Evolutionary conservation across 2,888 invertebrate species (phyloP).

Genomic region (Nowickia ferox): DNA sequence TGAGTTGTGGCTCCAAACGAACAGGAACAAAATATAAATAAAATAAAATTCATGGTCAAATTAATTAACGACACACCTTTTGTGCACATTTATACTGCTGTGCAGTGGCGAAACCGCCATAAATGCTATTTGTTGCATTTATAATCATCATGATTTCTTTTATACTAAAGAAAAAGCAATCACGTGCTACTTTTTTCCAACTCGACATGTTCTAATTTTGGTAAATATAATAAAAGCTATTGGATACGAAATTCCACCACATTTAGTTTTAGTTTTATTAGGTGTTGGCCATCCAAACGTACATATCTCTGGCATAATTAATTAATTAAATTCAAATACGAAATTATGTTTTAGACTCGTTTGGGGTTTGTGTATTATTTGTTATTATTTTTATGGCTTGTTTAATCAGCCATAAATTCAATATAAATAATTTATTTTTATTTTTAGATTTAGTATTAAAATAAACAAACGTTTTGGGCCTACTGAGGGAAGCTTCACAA

Average conservation of each 20-base stretch:
- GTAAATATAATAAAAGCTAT: constrained; percentile 9
- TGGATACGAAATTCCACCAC: not conserved
- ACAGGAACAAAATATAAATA: not conserved
- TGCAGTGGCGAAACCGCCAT: not conserved
- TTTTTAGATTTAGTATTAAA: constrained; percentile 11
- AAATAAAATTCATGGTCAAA: constrained; percentile 50
- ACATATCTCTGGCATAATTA: constrained; percentile 34
- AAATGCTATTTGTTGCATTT: constrained; percentile 2
- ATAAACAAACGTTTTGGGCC: not conserved
- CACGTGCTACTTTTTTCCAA: constrained; percentile 12
- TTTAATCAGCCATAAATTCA: constrained; percentile 56
- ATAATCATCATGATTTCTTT: not conserved
- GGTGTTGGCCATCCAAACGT: constrained; percentile 12
- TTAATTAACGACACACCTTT: constrained; percentile 47
- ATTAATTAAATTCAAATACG: constrained; percentile 26
- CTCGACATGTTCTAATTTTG: constrained; percentile 16
- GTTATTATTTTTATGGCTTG: constrained; percentile 7
- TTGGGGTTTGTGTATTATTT: constrained; percentile 4
- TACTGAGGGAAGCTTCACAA: not conserved
- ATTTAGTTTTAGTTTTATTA: constrained; percentile 15
- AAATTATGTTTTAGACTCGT: not conserved
- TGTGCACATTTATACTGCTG: constrained; percentile 4
- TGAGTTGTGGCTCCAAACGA: not conserved
- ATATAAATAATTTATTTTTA: constrained; percentile 2
- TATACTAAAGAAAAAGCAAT: not conserved